These are phyloP conservation scores for Ictalurus furcatus DNA, from an alignment of 2,113 vertebrate species.

Conservation along the genomic window DNA sequence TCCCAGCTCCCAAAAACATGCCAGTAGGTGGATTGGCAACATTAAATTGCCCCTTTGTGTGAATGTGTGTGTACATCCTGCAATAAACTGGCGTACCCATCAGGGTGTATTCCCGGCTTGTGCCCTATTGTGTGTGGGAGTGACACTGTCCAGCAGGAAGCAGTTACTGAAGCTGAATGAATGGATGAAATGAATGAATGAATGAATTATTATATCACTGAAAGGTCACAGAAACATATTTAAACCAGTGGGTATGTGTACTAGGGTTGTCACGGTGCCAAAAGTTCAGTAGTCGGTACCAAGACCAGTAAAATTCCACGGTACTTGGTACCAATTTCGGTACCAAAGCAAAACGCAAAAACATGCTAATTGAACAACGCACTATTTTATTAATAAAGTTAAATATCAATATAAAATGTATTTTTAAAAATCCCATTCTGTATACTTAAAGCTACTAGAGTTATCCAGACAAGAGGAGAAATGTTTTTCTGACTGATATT, in stretches of 20 bases:
- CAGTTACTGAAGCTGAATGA: neutral
- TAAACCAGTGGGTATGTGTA: conserved; percentile 23
- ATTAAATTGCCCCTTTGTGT: neutral
- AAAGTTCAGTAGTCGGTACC: too few relatives aligned
- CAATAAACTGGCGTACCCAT: neutral
- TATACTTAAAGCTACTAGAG: too few relatives aligned
- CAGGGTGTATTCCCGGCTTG: neutral
- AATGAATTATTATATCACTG: neutral
- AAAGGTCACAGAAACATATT: neutral
- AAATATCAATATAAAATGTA: too few relatives aligned
- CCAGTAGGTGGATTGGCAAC: neutral
- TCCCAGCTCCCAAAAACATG: neutral
- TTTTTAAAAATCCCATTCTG: too few relatives aligned
- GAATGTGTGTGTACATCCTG: neutral
- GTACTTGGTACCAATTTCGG: too few relatives aligned
- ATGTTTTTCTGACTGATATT: too few relatives aligned
- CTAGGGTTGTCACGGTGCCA: too few relatives aligned
- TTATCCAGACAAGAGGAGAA: too few relatives aligned
- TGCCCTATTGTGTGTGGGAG: neutral
- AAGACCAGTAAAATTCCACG: too few relatives aligned
- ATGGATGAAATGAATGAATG: neutral
- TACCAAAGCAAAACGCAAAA: too few relatives aligned
- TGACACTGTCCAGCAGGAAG: neutral
- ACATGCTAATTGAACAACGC: too few relatives aligned
- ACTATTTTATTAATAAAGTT: too few relatives aligned